Evolutionary conservation across 2,888 invertebrate genomes (phyloP).

Genomic region (Micropterix aruncella): DNA sequence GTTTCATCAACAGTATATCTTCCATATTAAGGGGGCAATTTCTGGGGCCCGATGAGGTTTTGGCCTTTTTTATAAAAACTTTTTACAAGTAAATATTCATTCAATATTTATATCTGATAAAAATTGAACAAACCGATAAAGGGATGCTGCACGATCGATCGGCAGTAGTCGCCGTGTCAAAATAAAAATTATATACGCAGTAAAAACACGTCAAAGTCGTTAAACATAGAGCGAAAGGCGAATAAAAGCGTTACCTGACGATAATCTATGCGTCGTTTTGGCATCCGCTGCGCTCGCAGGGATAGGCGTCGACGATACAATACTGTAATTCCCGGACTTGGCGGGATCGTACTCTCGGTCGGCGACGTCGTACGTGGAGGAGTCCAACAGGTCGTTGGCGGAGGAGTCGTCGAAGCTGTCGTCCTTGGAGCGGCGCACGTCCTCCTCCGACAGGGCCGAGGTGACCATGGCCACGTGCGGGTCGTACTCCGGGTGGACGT

Average conservation of each 20-base stretch:
- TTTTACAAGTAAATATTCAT: too few species aligned
- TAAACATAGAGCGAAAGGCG: too few species aligned
- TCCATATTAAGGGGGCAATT: not conserved
- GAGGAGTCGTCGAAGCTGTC: conserved; percentile 28
- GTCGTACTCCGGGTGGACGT: conserved; percentile 32
- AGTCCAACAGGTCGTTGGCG: conserved; percentile 18
- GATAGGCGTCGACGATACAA: not conserved
- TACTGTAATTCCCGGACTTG: conserved; percentile 16
- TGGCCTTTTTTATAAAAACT: too few species aligned
- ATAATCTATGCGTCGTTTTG: not conserved
- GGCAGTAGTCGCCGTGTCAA: too few species aligned
- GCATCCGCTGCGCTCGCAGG: not conserved
- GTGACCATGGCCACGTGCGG: conserved; percentile 38
- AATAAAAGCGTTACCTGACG: too few species aligned
- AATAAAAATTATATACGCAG: too few species aligned
- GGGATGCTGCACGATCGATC: too few species aligned
- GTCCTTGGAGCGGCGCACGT: conserved; percentile 29
- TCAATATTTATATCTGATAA: too few species aligned
- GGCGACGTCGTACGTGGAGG: conserved; percentile 18
- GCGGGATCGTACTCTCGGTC: conserved; percentile 22
- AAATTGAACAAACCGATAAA: too few species aligned
- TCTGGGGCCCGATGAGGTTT: too few species aligned
- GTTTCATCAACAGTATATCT: not conserved
- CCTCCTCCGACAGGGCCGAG: conserved; percentile 34
- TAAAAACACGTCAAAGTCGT: too few species aligned